Base-by-base conservation (phyloP, 23 tunicate genomes). In the Corella eumyota region DNA sequence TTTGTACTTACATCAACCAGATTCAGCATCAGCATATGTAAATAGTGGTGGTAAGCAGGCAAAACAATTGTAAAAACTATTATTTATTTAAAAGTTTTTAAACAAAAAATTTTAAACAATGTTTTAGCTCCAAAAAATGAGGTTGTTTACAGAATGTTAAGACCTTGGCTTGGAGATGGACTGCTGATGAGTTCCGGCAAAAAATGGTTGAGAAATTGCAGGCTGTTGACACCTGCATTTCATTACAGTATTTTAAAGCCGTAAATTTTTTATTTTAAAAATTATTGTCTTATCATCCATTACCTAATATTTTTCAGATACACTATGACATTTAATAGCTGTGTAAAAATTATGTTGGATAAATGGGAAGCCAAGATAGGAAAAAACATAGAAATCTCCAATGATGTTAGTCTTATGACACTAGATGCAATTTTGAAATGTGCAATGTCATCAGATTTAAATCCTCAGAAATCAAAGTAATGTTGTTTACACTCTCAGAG, bases 401-500 rank as follows among this genome's bases (percentile, higher is more conserved):
- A 46, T 40, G 60, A 48, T 15, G 25, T 76, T 32, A 63, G 78
- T 66, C 61, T 76, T 47, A 69, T 85, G 78, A 59, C 94, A 9
- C 62, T 85, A 24, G 94, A 85, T 51, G 65, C 72, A 0, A 85
- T 85, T 50, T 57, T 85, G 49, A 52, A 53, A 49, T 85, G 94
- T 45, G 81, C 78, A 11, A 62, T 76, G 72, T 85, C 94, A 45
- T 61, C 37, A n/a, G 25, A 64, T 2, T 60, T 84, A 13, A 59
- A 61, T 21, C 76, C 84, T 45, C 94, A 85, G 58, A 40, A 46
- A 11, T 45, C 22, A 44, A 74, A 53, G 74, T 78, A 29, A n/a
- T n/a, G n/a, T n/a, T n/a, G n/a, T n/a, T n/a, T n/a, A n/a, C n/a
- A n/a, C n/a, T n/a, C n/a, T n/a, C n/a, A n/a, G n/a, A n/a, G n/a